Evolutionary conservation across 1,140 invertebrate species (phyloP).

Genomic region (Helicorthomorpha holstii): DNA sequence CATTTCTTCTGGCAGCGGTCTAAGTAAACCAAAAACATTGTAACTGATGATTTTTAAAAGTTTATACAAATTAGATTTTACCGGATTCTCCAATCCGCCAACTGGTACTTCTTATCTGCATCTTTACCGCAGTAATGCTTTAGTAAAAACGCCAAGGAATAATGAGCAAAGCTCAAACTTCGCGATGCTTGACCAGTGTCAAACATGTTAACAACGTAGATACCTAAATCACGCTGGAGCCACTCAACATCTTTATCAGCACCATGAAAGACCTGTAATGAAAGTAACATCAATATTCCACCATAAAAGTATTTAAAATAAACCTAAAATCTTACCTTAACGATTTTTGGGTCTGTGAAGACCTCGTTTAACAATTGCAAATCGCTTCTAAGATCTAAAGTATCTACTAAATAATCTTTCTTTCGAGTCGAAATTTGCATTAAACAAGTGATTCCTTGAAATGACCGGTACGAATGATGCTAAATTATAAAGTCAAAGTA

Average conservation of each 20-base stretch:
- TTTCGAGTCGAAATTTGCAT: conserved; percentile 74
- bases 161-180: conserved; percentile 46
- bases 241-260: conserved; percentile 75
- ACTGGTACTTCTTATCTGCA: conserved; percentile 76
- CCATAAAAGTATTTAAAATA: not conserved
- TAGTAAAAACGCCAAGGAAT: conserved; percentile 64
- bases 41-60: not conserved
- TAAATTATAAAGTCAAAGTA: conserved; percentile 17
- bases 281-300: not conserved
- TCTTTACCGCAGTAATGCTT: conserved; percentile 57
- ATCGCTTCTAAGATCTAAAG: conserved; percentile 60
- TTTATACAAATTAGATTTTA: conserved; percentile 15
- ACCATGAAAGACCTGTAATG: conserved; percentile 69
- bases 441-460: conserved; percentile 45
- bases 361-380: conserved; percentile 72
- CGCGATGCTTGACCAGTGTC: conserved; percentile 82
- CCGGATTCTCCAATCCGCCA: conserved; percentile 91
- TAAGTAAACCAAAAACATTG: conserved; percentile 17
- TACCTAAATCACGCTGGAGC: conserved; percentile 85
- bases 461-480: conserved; percentile 68
- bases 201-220: conserved; percentile 95
- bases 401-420: conserved; percentile 84
- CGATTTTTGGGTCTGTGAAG: conserved; percentile 74
- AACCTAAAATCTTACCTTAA: conserved; percentile 46
- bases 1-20: conserved; percentile 69